Evolutionary conservation across 2,888 invertebrate genomes (phyloP).

Genomic region (Cartodere bifasciata): DNA sequence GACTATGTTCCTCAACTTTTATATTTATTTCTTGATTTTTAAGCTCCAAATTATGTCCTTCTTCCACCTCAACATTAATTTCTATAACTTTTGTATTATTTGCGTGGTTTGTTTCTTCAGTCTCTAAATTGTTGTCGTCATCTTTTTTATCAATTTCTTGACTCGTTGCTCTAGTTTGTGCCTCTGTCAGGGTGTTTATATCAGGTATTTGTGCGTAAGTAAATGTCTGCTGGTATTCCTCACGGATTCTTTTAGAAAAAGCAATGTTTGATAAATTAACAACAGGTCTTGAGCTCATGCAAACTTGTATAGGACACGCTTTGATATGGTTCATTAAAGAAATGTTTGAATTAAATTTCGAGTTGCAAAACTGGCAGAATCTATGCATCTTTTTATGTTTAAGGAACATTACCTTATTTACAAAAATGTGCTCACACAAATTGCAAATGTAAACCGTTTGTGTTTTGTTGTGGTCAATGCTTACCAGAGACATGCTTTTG

Average conservation of each 20-base stretch:
- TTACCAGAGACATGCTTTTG: neutral
- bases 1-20: too few relatives aligned
- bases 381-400: slow-evolving; percentile 1
- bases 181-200: too few relatives aligned
- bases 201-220: too few relatives aligned
- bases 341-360: neutral
- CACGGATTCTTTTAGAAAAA: slow-evolving; percentile 1
- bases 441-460: slow-evolving; percentile 1
- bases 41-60: too few relatives aligned
- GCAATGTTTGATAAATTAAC: neutral
- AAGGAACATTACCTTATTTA: neutral
- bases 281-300: neutral
- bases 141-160: too few relatives aligned
- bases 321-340: neutral
- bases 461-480: neutral
- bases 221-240: too few relatives aligned
- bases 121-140: too few relatives aligned
- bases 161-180: too few relatives aligned
- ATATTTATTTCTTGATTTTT: too few relatives aligned
- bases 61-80: too few relatives aligned
- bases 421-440: slow-evolving; percentile 1
- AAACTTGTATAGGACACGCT: neutral
- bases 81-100: too few relatives aligned
- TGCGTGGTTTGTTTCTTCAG: too few relatives aligned
- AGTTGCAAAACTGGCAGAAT: slow-evolving; percentile 1